Percentiles rank a stretch among this genome's conserved stretches.
Conservation (phyloP, 37 sponge, comb jelly and placozoan genomes). For the Hexactinellida sp. region DNA sequence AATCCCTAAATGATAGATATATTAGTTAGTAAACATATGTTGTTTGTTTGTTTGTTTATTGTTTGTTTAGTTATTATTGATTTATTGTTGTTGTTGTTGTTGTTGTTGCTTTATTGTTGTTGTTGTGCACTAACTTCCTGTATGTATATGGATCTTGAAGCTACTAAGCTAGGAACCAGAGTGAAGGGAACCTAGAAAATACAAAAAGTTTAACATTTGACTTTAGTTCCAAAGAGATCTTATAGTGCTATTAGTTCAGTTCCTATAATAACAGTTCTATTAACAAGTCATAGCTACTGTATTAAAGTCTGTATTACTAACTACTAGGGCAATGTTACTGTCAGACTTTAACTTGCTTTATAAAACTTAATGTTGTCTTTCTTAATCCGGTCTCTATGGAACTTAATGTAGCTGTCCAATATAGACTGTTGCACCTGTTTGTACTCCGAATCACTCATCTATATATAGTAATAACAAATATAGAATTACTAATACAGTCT, state of each 20-base stretch:
- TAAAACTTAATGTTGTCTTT: not conserved
- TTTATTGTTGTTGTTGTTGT: too few relatives aligned
- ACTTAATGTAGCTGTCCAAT: not conserved
- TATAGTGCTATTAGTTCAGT: too few relatives aligned
- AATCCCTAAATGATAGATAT: slow-evolving; percentile 39
- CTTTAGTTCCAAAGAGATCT: too few relatives aligned
- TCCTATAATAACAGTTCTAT: too few relatives aligned
- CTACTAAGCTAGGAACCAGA: not conserved
- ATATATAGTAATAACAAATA: not conserved
- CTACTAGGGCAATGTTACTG: too few relatives aligned
- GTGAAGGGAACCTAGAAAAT: not conserved
- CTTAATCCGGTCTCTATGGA: not conserved
- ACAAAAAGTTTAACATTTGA: not conserved
- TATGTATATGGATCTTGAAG: not conserved
- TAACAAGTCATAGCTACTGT: too few relatives aligned
- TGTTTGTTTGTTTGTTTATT: too few relatives aligned
- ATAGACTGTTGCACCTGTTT: not conserved
- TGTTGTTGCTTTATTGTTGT: too few relatives aligned
- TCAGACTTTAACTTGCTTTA: not conserved
- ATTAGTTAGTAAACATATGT: too few relatives aligned
- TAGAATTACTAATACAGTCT: not conserved
- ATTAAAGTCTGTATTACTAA: too few relatives aligned
- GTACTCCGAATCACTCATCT: not conserved
- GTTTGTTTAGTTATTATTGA: too few relatives aligned
- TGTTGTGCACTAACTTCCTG: not conserved